Base-by-base conservation (phyloP, 2,797 vertebrate species). In the Bucorvus abyssinicus region DNA sequence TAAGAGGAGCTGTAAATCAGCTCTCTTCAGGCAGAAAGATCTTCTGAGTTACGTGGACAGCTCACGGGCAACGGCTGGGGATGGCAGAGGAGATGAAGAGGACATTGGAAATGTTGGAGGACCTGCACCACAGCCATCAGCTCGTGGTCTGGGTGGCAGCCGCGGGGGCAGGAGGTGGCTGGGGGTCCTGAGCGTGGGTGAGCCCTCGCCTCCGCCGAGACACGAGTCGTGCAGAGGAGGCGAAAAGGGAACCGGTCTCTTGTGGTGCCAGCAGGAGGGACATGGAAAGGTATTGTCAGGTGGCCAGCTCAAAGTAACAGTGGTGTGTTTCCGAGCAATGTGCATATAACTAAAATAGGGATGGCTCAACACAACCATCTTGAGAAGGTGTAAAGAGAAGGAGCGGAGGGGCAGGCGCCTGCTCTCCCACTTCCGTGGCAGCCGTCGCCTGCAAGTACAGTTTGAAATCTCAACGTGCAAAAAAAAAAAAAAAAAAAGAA, bases 301-400 rank as follows among this genome's bases (percentile, higher is more conserved):
- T 50, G 38, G 7, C 50, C 4, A 3, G 47, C 77, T 64, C 44
- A 29, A 8, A 81, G 82, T 61, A 40, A 5, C 20, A 34, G 60
- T 1, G 0, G 1, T 4, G 1, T 5, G 8, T 27, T 53, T 64
- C 40, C 1, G 3, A 86, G 68, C 50, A 27, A 0, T 7, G 29
- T 21, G 6, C 2, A 1, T 2, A 6, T 2, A 36, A 18, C 38
- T 40, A 40, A 40, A 12, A 40, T 40, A 40, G 38, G 38, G 38
- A 12, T 8, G n/a, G 2, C 53, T 67, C 36, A 5, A 10, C 1
- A 0, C 12, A 40, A 61, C 32, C 27, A 1, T 3, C 64, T 26
- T 3, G 19, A 0, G 4, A 8, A 23, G 76, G 24, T 7, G 21
- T 10, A 15, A 38, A 26, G 47, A 64, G 50, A 17, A 32, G 71